Percentiles rank a stretch among this genome's conserved stretches.
phyloP scores from a whole-genome alignment of 1,140 invertebrate genomes.

The Ditylenchus dipsaci region DNA sequence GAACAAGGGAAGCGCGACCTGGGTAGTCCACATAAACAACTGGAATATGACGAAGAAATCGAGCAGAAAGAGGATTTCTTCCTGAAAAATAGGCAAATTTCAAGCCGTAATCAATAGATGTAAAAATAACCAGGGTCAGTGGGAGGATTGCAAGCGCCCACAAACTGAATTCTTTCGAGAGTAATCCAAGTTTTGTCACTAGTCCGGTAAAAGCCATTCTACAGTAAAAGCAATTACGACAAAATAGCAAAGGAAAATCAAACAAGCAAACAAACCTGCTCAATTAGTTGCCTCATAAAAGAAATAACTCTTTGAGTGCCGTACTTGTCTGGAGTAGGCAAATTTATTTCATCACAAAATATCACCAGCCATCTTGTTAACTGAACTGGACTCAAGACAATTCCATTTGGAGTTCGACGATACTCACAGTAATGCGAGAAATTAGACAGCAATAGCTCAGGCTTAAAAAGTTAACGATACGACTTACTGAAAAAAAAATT shows the following conservation, averaged over 20 bases:
- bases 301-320: constrained; percentile 96
- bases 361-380: constrained; percentile 96
- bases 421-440: constrained; percentile 99
- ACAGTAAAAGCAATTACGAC: constrained; percentile 15
- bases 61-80: constrained; percentile 88
- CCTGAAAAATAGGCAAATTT: constrained; percentile 57
- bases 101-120: no score
- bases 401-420: constrained; percentile 86
- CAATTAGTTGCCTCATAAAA: constrained; percentile 91
- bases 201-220: constrained; percentile 72
- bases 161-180: constrained; percentile 95
- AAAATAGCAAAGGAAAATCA: constrained; percentile 5
- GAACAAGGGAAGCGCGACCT: constrained; percentile 76
- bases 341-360: constrained; percentile 99
- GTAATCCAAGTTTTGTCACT: constrained; percentile 93
- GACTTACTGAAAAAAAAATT: no score
- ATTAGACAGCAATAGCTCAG: constrained; percentile 92
- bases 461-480: constrained; percentile 61
- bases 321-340: constrained; percentile 88
- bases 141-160: constrained; percentile 98
- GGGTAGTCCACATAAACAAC: constrained; percentile 99
- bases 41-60: constrained; percentile 84
- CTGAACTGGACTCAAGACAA: constrained; percentile 85
- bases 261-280: constrained; percentile 67
- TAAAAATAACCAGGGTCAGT: constrained; percentile 80